Conservation (phyloP, 2,113 vertebrate species). For the Sterna hirundo region DNA sequence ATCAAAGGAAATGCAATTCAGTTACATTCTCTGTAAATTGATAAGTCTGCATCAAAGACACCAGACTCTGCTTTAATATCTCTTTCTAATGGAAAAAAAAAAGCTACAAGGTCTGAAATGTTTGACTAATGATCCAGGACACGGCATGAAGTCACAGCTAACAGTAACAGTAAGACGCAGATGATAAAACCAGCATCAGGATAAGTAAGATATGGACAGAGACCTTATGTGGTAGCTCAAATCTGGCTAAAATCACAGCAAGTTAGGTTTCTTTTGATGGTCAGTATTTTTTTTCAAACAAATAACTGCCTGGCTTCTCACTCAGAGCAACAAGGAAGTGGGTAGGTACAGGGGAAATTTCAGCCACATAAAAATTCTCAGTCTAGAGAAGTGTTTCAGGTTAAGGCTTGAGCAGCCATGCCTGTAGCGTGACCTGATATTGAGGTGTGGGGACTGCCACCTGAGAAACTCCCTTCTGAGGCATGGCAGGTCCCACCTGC, state of each 20-base stretch:
- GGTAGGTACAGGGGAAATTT: not conserved
- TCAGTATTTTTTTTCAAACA: not conserved
- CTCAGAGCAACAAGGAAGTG: not conserved
- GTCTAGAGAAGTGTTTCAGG: not conserved
- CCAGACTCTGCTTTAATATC: not conserved
- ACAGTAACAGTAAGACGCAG: not conserved
- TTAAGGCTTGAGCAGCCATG: not conserved
- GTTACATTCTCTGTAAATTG: not conserved
- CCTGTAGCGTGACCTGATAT: fast-evolving
- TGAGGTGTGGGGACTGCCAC: not conserved
- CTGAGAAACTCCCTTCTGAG: not conserved
- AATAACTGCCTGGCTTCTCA: not conserved
- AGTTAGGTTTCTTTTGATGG: not conserved
- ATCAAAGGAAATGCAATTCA: not conserved
- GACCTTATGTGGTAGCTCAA: not conserved
- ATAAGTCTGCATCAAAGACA: not conserved
- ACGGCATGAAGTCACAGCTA: not conserved
- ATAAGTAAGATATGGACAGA: not conserved
- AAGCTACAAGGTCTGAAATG: not conserved
- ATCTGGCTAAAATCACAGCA: not conserved
- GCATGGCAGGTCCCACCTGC: not conserved
- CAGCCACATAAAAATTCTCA: not conserved
- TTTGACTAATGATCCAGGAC: not conserved
- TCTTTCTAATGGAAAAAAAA: not conserved
- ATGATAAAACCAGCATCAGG: not conserved